Evolutionary conservation across 2,888 invertebrate species (phyloP), one percentile per base, ranked within the genome.

Genomic region (Nomada ruficornis): DNA sequence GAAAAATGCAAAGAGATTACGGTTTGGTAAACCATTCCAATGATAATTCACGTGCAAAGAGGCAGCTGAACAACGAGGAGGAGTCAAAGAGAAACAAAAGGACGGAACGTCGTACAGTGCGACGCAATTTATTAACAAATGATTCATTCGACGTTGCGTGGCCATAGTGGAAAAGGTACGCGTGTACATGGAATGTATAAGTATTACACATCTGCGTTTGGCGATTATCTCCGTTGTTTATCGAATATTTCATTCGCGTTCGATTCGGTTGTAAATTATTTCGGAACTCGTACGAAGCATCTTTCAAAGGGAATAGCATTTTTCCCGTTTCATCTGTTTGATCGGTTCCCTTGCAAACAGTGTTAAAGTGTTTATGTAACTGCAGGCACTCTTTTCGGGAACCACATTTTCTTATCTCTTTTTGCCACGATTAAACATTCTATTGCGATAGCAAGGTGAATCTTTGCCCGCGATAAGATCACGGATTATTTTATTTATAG

Each of bases 121-220:
- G 26, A 15, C 36, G 29, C 60, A 50, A 60, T 55, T 36, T 47
- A 47, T 60, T 44, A 60, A 60, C 29, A 15, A 26, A 71, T 79
- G 71, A 80, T 50, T 80, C 80, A 79, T 59, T 79, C 47, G 1
- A 20, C 2, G 13, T 54, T 55, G 26, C 20, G 18, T 9, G 20
- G 50, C 26, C 3, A 15, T 3, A 2, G 26, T 1, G 26, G 13
- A 15, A 26, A 57, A 7, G 2, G n/a, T 9, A 26, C 57, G 36
- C 36, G 36, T 13, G 36, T 26, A 20, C 7, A 36, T 7, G 7
- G 9, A 7, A 36, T 5, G 36, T 36, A 5, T 7, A 36, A 36
- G 36, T 7, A 36, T 36, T 0, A 5, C 7, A 13, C 50, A 50
- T 36, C n/a, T 50, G 50, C 59, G 15, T 11, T 42, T 7, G 23